A percentile compares a stretch with the other conserved stretches of the same genome.
Conservation (phyloP, 2,888 invertebrate species). For the Scaptomyza caliginosa region DNA sequence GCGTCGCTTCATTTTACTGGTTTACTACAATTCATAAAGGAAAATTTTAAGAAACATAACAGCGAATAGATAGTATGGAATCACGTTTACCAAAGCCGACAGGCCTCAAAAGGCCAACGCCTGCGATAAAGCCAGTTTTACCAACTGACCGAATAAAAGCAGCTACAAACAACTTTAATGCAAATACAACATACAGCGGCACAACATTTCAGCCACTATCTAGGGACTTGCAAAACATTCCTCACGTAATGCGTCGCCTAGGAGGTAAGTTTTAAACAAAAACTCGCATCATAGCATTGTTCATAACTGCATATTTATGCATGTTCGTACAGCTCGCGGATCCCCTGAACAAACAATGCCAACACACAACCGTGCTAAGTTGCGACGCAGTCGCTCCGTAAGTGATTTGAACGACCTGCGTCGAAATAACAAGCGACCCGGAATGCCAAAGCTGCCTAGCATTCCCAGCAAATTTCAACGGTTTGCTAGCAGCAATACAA, state of each 20-base stretch:
- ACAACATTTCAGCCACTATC: constrained; percentile 39
- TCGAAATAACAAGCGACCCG: constrained; percentile 66
- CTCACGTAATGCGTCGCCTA: constrained; percentile 27
- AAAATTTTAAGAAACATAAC: background rate
- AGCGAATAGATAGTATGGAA: constrained; percentile 82
- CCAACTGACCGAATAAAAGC: constrained; percentile 82
- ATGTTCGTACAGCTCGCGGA: constrained; percentile 56
- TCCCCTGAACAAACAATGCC: constrained; percentile 74
- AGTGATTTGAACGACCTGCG: constrained; percentile 74
- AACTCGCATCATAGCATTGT: background rate
- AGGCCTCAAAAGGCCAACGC: constrained; percentile 71
- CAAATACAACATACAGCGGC: constrained; percentile 51
- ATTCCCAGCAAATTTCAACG: constrained; percentile 79
- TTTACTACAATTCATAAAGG: constrained; percentile 2
- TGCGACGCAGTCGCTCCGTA: constrained; percentile 80
- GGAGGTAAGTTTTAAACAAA: constrained; percentile 62
- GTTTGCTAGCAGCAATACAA: constrained; percentile 15
- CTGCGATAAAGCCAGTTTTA: constrained; percentile 71
- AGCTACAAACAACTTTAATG: constrained; percentile 13
- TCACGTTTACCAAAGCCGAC: constrained; percentile 85
- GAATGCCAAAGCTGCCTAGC: constrained; percentile 74
- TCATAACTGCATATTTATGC: background rate
- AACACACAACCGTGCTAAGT: constrained; percentile 50
- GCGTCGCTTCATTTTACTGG: constrained; percentile 57
- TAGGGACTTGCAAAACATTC: constrained; percentile 61